These are phyloP conservation scores for Connochaetes taurinus DNA, from an alignment of 2,113 vertebrate genomes.

Conservation along the genomic window DNA sequence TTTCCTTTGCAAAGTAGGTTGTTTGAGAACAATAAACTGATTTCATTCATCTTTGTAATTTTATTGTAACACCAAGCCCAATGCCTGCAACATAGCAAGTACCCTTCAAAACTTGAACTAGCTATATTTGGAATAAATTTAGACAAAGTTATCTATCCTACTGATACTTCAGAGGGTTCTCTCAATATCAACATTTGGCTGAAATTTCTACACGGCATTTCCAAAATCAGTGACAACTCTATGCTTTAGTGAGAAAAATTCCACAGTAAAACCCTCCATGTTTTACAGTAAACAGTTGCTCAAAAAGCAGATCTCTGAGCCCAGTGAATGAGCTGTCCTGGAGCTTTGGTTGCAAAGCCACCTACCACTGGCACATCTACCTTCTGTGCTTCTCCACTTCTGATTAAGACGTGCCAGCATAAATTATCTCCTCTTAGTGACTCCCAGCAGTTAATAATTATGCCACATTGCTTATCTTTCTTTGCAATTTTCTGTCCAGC, in stretches of 20 bases:
- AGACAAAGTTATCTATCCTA: background rate
- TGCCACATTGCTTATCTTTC: background rate
- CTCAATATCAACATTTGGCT: background rate
- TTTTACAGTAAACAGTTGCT: background rate
- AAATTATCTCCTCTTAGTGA: background rate
- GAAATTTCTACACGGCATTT: background rate
- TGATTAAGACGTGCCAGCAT: background rate
- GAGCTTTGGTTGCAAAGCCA: background rate
- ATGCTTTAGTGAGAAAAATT: background rate
- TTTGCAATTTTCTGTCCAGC: background rate
- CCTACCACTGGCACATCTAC: accelerated
- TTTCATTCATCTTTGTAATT: background rate
- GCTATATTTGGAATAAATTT: background rate
- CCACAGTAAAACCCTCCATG: background rate
- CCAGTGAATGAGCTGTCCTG: accelerated
- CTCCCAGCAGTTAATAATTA: background rate
- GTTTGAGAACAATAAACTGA: background rate
- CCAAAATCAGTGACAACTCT: background rate
- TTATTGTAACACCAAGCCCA: background rate
- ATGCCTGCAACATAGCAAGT: too few relatives aligned
- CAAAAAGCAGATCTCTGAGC: background rate
- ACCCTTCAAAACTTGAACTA: background rate
- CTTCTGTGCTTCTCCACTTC: background rate
- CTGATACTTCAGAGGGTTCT: background rate
- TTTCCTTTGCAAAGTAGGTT: background rate